phyloP scores from a whole-genome alignment of 2,113 vertebrate species.

The Macquaria australasica region DNA sequence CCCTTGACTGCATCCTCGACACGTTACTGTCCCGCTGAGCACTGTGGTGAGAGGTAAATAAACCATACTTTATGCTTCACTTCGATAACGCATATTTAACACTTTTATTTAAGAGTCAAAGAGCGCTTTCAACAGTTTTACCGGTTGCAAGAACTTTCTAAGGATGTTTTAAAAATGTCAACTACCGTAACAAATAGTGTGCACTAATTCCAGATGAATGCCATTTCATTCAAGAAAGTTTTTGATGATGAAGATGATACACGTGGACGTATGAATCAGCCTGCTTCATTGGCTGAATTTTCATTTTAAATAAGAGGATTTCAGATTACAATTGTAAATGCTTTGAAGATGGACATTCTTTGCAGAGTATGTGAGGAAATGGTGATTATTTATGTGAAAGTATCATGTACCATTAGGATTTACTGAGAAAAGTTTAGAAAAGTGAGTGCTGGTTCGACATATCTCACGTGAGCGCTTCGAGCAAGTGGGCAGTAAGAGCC shows the following conservation, averaged over 20 bases:
- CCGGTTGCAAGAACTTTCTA: not conserved
- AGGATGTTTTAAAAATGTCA: not conserved
- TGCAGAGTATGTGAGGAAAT: not conserved
- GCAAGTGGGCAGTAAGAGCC: slow-evolving; percentile 15
- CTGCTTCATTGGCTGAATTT: not conserved
- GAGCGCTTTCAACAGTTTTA: not conserved
- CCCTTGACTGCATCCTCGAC: slow-evolving; percentile 70
- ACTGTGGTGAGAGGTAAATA: slow-evolving; percentile 73
- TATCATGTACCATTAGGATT: not conserved
- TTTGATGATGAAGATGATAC: not conserved
- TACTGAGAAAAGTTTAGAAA: not conserved
- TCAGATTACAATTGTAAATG: not conserved
- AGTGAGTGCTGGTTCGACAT: slow-evolving; percentile 7
- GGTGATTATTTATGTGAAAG: not conserved
- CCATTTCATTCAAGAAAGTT: not conserved
- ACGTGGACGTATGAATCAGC: not conserved
- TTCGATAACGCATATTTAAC: not conserved
- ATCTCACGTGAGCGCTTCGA: slow-evolving; percentile 30
- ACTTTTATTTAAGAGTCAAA: not conserved
- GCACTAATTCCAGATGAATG: not conserved
- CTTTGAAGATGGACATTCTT: not conserved
- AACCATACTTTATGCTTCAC: slow-evolving; percentile 18
- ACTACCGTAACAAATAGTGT: not conserved
- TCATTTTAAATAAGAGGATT: not conserved
- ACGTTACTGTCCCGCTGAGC: slow-evolving; percentile 40